Evolutionary conservation across 2,797 vertebrate genomes (phyloP).

Genomic region (Pyrocephalus nanus): DNA sequence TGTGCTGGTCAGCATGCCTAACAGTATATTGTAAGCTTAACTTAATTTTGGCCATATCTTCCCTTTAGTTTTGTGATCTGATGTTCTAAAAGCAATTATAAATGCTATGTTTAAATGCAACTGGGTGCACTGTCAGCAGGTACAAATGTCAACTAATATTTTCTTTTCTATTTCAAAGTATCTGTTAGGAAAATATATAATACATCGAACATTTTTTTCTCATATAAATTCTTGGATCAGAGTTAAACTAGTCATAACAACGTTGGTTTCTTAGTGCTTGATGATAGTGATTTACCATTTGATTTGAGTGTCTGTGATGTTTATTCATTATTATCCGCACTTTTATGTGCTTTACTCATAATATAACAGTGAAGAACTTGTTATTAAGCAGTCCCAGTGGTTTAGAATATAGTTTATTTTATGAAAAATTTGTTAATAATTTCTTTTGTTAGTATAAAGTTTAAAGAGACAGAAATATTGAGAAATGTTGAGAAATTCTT

Average conservation of each 20-base stretch:
- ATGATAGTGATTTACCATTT: conserved; percentile 32
- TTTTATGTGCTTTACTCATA: background rate
- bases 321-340: conserved; percentile 14
- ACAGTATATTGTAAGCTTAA: background rate
- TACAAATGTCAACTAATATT: background rate
- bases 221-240: background rate
- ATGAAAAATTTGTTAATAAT: background rate
- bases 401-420: background rate
- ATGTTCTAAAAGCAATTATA: background rate
- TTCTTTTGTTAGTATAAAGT: background rate
- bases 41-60: background rate
- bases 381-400: background rate
- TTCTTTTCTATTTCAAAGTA: background rate
- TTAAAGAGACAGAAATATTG: background rate
- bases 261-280: background rate
- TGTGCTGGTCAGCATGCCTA: background rate
- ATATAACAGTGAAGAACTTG: background rate
- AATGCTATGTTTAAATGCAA: background rate
- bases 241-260: conserved; percentile 17
- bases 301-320: conserved; percentile 14
- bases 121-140: background rate
- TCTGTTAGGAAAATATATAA: background rate
- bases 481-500: background rate
- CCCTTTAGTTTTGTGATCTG: background rate
- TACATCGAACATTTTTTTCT: background rate